phyloP scores from a whole-genome alignment of 2,113 vertebrate species.

The Craseonycteris thonglongyai region DNA sequence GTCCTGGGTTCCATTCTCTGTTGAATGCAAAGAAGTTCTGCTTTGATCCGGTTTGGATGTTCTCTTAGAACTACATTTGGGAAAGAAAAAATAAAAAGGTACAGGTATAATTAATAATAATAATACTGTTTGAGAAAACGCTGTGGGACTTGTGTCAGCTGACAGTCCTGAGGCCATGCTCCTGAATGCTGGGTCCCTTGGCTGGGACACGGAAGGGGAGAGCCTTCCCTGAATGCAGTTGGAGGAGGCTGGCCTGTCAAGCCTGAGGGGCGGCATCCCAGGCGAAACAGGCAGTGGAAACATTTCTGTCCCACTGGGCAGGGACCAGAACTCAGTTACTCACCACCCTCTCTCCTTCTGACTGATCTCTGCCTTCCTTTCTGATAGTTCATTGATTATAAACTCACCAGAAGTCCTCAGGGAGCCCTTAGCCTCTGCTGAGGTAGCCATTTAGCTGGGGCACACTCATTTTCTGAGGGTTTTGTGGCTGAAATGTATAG shows the following conservation, averaged over 20 bases:
- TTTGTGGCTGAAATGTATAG: constrained; percentile 65
- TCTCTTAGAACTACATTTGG: no score
- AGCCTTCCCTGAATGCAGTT: rapidly evolving
- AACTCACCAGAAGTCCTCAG: constrained; percentile 32
- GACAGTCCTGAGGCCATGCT: background rate
- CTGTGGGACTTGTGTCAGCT: rapidly evolving
- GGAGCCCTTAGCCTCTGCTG: constrained; percentile 33
- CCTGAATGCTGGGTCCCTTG: rapidly evolving
- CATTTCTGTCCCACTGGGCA: constrained; percentile 2
- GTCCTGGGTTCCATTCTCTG: no score
- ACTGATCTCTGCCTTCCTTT: constrained; percentile 18
- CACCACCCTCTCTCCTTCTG: background rate
- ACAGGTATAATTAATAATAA: no score
- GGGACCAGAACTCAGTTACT: background rate
- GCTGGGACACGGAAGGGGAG: rapidly evolving
- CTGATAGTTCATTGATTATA: constrained; percentile 54
- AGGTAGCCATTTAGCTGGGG: constrained; percentile 32
- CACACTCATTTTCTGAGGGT: constrained; percentile 7
- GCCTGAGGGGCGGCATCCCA: background rate
- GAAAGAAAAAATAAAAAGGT: background rate
- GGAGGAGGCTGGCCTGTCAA: background rate
- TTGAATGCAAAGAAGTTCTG: background rate
- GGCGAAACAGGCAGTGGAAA: background rate
- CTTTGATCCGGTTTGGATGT: background rate
- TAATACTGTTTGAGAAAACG: background rate